phyloP scores from a whole-genome alignment of 1,140 invertebrate species.

The Drosophila simulans region DNA sequence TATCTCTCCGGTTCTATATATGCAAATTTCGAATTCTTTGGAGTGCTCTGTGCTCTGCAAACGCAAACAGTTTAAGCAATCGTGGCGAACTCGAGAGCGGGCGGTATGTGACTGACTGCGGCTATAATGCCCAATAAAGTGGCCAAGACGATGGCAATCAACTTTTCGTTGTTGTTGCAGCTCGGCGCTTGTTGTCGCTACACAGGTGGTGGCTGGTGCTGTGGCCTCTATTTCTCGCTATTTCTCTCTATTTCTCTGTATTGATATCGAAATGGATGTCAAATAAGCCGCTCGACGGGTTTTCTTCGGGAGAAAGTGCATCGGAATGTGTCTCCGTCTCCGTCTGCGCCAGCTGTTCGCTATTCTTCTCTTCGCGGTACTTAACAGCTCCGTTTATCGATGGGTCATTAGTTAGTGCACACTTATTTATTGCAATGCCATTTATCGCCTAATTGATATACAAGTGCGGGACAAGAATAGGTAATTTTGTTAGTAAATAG shows the following conservation, averaged over 20 bases:
- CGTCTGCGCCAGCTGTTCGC: constrained; percentile 28
- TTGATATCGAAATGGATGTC: constrained; percentile 80
- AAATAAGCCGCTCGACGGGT: constrained; percentile 76
- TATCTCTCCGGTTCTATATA: constrained; percentile 40
- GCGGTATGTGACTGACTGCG: constrained; percentile 66
- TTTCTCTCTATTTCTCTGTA: constrained; percentile 48
- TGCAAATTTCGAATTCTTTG: constrained; percentile 64
- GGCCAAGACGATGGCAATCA: constrained; percentile 51
- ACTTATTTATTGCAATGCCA: constrained; percentile 13
- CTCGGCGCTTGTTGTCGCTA: constrained; percentile 16
- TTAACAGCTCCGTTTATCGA: constrained; percentile 20
- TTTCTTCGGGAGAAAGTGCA: constrained; percentile 74
- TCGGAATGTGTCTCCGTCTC: constrained; percentile 59
- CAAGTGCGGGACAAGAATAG: constrained; percentile 11
- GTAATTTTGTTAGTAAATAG: constrained; percentile 40
- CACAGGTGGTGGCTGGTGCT: constrained; percentile 16
- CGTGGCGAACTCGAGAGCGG: constrained; percentile 61
- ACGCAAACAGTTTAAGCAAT: constrained; percentile 11
- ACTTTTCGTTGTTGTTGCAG: constrained; percentile 36
- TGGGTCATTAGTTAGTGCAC: constrained; percentile 13
- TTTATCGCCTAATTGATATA: constrained; percentile 21
- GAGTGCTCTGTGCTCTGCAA: constrained; percentile 17
- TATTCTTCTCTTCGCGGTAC: background rate
- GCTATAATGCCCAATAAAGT: constrained; percentile 66
- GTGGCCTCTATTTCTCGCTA: constrained; percentile 69